Evolutionary conservation across 1,140 invertebrate genomes (phyloP).

Genomic region (Acromyrmex charruanus): DNA sequence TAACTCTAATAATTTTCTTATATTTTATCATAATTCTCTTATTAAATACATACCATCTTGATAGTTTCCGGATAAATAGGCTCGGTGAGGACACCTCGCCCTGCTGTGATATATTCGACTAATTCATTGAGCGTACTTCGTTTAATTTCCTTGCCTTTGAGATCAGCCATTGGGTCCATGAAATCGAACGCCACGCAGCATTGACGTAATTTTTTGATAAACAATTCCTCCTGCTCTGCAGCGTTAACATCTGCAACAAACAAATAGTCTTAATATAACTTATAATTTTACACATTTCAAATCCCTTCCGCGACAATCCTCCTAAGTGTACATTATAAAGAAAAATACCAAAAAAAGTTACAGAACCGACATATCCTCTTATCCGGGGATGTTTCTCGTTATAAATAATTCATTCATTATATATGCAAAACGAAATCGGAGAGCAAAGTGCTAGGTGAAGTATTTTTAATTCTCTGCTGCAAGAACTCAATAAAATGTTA

Average conservation of each 20-base stretch:
- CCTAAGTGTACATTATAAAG: neutral
- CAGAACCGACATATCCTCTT: neutral
- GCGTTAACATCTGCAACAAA: conserved; percentile 94
- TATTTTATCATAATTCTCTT: neutral
- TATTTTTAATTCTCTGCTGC: conserved; percentile 53
- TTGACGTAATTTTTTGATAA: conserved; percentile 98
- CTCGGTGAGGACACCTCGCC: conserved; percentile 98
- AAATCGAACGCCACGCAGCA: conserved; percentile 99
- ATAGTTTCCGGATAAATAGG: conserved; percentile 99
- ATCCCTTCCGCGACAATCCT: neutral
- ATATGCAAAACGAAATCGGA: neutral
- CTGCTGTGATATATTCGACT: conserved; percentile 98
- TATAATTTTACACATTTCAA: neutral
- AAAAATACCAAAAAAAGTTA: neutral
- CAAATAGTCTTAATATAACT: conserved; percentile 25
- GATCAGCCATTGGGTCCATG: conserved; percentile 98
- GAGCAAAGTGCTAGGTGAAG: neutral
- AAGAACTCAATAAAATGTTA: conserved; percentile 53
- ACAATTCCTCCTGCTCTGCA: conserved; percentile 98
- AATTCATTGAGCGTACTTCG: conserved; percentile 98
- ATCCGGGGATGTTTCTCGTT: neutral
- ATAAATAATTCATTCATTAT: conserved; percentile 31
- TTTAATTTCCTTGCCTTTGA: conserved; percentile 99
- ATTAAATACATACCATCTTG: conserved; percentile 92
- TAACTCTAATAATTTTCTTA: neutral